Percentiles rank a stretch among this genome's conserved stretches.
phyloP scores from a whole-genome alignment of 1,140 invertebrate genomes.

The Cherax destructor region DNA sequence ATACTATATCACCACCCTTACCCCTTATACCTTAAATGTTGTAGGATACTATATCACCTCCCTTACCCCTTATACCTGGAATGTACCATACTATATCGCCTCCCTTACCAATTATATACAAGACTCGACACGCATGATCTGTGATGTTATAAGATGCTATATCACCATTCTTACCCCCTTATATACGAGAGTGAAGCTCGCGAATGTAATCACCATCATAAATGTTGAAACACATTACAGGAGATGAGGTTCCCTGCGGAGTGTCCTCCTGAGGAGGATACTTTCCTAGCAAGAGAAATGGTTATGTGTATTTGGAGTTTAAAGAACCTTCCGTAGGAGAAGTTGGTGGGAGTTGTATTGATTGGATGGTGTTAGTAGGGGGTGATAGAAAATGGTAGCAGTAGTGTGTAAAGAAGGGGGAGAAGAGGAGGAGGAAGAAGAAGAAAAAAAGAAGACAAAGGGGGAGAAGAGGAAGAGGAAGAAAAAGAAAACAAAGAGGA shows the following conservation, averaged over 20 bases:
- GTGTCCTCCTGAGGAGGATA: not conserved
- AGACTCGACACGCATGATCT: not conserved
- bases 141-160: not conserved
- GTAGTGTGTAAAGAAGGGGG: not conserved
- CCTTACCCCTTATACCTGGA: too few species aligned
- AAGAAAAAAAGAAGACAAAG: not conserved
- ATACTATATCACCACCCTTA: too few species aligned
- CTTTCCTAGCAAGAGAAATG: not conserved
- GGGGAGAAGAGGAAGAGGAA: not conserved
- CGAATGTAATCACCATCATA: not conserved
- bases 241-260: not conserved
- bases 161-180: not conserved
- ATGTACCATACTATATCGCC: too few species aligned
- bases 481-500: too few species aligned
- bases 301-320: slow-evolving; percentile 14
- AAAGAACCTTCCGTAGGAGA: not conserved
- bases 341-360: slow-evolving; percentile 2
- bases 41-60: too few species aligned
- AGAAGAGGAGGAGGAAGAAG: not conserved
- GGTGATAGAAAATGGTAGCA: not conserved
- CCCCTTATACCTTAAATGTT: too few species aligned
- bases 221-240: slow-evolving; percentile 5
- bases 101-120: too few species aligned
- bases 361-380: not conserved
- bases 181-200: not conserved